Percentiles rank a stretch among this genome's conserved stretches.
phyloP scores from a whole-genome alignment of 1,140 invertebrate genomes.

The Hermetia illucens region DNA sequence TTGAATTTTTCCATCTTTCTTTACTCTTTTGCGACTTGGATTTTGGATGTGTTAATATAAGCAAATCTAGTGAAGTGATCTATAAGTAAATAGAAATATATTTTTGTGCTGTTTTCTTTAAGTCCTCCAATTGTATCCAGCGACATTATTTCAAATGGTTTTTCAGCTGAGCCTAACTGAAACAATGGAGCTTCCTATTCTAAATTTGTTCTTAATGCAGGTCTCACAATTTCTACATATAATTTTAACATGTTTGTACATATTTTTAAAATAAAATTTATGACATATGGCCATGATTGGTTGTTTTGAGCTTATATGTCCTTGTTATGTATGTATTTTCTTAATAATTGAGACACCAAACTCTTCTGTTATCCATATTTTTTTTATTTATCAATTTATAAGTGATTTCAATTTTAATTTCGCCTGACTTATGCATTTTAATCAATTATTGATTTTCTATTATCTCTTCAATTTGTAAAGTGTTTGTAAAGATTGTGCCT shows the following conservation, averaged over 20 bases:
- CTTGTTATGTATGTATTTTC: no score
- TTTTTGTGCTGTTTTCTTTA: conserved; percentile 18
- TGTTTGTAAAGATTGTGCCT: no score
- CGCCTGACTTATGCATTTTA: no score
- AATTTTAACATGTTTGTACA: conserved; percentile 6
- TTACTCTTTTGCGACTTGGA: conserved; percentile 13
- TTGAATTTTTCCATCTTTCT: conserved; percentile 10
- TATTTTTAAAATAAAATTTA: no score
- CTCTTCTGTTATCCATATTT: no score
- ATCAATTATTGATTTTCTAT: no score
- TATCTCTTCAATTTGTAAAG: no score
- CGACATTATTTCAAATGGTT: conserved; percentile 18
- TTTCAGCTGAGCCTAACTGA: conserved; percentile 21
- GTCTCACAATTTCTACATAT: conserved; percentile 18
- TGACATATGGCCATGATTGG: no score
- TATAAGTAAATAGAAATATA: conserved; percentile 16
- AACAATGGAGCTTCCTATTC: conserved; percentile 19
- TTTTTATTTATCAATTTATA: no score
- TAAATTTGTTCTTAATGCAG: conserved; percentile 29
- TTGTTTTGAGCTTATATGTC: no score
- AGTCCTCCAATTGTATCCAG: conserved; percentile 25
- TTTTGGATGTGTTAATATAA: conserved; percentile 22
- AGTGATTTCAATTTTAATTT: no score
- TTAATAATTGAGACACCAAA: no score
- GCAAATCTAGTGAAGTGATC: conserved; percentile 14